phyloP scores from a whole-genome alignment of 2,888 invertebrate genomes.

The Sussaba pulchella region DNA sequence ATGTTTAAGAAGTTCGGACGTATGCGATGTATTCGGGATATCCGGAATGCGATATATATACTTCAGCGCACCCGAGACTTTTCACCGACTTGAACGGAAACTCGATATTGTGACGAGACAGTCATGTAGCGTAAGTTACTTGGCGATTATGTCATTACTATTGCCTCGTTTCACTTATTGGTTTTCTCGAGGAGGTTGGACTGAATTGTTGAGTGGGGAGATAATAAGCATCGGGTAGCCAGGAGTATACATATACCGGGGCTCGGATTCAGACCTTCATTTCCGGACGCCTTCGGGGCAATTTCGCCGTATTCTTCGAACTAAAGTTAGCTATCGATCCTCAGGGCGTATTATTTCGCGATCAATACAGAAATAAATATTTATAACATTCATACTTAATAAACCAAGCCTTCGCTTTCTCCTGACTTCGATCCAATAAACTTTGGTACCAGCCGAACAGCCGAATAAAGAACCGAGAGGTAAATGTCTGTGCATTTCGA shows the following conservation, averaged over 20 bases:
- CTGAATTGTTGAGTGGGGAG: constrained; percentile 4
- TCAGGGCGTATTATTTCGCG: not conserved
- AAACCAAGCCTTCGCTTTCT: too few relatives aligned
- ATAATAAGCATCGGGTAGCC: not conserved
- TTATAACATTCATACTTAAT: too few relatives aligned
- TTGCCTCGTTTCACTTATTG: not conserved
- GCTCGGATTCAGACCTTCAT: not conserved
- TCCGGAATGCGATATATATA: constrained; percentile 40
- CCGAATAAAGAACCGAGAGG: constrained; percentile 3
- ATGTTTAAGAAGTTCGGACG: constrained; percentile 48
- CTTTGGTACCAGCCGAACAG: not conserved
- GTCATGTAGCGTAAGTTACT: not conserved
- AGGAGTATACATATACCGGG: not conserved
- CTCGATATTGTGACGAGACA: constrained; percentile 26
- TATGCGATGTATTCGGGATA: constrained; percentile 20
- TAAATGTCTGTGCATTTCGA: constrained; percentile 16
- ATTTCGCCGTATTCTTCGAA: not conserved
- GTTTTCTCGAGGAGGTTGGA: constrained; percentile 8
- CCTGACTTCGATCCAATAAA: constrained; percentile 31
- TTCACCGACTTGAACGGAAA: constrained; percentile 9
- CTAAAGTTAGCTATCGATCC: not conserved
- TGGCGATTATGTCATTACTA: not conserved
- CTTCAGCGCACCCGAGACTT: constrained; percentile 19
- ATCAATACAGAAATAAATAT: not conserved
- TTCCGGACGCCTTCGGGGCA: not conserved